Base-by-base conservation (phyloP, 2,888 invertebrate genomes). In the Gortyna flavago region DNA sequence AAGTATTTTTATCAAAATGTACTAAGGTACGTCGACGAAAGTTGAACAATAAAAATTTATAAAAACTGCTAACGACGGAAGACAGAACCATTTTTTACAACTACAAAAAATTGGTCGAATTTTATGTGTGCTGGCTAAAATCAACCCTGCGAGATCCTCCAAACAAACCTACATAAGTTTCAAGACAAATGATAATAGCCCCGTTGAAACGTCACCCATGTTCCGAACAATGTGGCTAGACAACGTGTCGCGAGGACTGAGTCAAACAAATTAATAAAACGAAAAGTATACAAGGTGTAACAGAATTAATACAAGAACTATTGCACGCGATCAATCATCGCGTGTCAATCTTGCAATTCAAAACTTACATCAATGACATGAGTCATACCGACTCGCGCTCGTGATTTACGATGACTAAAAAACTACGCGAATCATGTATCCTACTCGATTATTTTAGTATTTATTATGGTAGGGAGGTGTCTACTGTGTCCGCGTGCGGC, bases 101-200 rank as follows among this genome's bases (percentile, higher is more conserved):
- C 91, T 92, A 92, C 87, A 9, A 81, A 89, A 92, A 92, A 92
- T 93, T 92, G 93, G 93, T 93, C 92, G 48, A 77, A 80, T 66
- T 77, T 61, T 16, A 65, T 80, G 25, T 70, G 29, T 67, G 68
- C 69, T 69, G 66, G 59, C 64, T 74, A 70, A 86, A 84, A 81
- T 67, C 11, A 78, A 78, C 65, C 71, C 71, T 79, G 64, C 48
- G 59, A 66, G 16, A 48, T 38, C 59, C 29, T 73, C 29, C 9
- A 71, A 74, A 67, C 32, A 9, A 75, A 57, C 32, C 61, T n/a
- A 35, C 25, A 41, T 32, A 51, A 62, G 38, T 48, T 41, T 16
- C 9, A 67, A 54, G 67, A 70, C 32, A 66, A 66, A 67, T 51
- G 32, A 61, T 54, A n/a, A 35, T 16, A 44, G 48, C 25, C 41